Base-by-base conservation (phyloP, 2,113 vertebrate genomes). In the Girardinichthys multiradiatus region DNA sequence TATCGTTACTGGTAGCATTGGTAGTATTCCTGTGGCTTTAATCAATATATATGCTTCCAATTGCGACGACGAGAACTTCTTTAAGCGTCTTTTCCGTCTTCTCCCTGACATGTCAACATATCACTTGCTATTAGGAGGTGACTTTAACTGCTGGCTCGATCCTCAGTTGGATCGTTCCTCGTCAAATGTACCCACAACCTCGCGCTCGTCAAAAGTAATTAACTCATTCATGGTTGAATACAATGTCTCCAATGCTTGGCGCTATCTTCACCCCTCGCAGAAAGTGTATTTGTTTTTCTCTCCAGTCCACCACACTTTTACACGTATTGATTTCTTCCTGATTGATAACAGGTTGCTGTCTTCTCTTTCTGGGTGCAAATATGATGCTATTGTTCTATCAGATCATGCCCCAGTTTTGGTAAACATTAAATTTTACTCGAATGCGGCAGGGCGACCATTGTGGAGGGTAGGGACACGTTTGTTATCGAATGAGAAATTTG, bases 141-240 rank as follows among this genome's bases (percentile, higher is more conserved):
- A 42, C 15, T 42, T 42, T 42, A 79, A 86, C 54, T 82, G 78
- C 30, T 68, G 66, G 30, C 67, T 57, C 12, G 8, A 57, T 14
- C 48, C 51, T 26, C 29, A 35, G 15, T 1, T 68, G 12, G 66
- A 57, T 31, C n/a, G 1, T 12, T 68, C 66, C 0, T 68, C 48
- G 8, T 8, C 9, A 27, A 57, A n/a, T 12, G 12, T 27, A 27
- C 5, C 51, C 24, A 35, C 4, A 15, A 29, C 30, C 27, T 33
- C 12, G 2, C 26, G 9, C 57, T 58, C 26, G 13, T 58, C 26
- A n/a, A 58, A 58, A 58, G 10, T 58, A 0, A 58, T 58, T 12
- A 58, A 58, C 26, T 58, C 57, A 3, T 28, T 58, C 27, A 58
- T 58, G 57, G 27, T 29, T 2, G 59, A 61, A 31, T 30, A 31